phyloP scores from a whole-genome alignment of 2,888 invertebrate species.

The Pristionchus arcanus region DNA sequence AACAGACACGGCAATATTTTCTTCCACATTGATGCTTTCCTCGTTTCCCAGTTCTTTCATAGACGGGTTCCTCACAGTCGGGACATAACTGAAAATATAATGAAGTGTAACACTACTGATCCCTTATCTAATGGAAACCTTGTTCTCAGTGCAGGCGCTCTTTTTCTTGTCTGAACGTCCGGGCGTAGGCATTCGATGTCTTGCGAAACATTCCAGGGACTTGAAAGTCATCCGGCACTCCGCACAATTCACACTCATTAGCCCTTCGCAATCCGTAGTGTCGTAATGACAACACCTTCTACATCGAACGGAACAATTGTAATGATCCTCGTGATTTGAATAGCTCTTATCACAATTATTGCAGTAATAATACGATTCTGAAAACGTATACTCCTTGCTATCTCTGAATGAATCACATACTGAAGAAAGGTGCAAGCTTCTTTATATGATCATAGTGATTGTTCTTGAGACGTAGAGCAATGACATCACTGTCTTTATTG shows the following conservation, averaged over 20 bases:
- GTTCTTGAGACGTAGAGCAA: background rate
- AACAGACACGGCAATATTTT: background rate
- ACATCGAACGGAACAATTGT: background rate
- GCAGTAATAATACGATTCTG: background rate
- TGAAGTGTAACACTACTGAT: too few relatives aligned
- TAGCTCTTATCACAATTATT: background rate
- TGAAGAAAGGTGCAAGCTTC: background rate
- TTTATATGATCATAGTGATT: conserved; percentile 29
- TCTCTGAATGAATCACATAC: background rate
- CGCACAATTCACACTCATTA: background rate
- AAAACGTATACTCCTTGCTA: too few relatives aligned
- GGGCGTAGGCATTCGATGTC: background rate
- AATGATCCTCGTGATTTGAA: conserved; percentile 14
- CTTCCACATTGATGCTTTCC: background rate
- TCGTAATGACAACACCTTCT: conserved; percentile 14
- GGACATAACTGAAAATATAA: background rate
- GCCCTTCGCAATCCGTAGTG: background rate
- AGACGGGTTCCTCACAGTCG: background rate
- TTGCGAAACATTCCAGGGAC: background rate
- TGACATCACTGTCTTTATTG: background rate
- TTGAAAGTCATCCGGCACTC: conserved; percentile 12
- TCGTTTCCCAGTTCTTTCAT: background rate
- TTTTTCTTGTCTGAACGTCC: background rate
- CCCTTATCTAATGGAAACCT: background rate
- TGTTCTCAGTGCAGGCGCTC: background rate